phyloP scores from a whole-genome alignment of 2,113 vertebrate genomes.

The Ceyx cyanopectus region DNA sequence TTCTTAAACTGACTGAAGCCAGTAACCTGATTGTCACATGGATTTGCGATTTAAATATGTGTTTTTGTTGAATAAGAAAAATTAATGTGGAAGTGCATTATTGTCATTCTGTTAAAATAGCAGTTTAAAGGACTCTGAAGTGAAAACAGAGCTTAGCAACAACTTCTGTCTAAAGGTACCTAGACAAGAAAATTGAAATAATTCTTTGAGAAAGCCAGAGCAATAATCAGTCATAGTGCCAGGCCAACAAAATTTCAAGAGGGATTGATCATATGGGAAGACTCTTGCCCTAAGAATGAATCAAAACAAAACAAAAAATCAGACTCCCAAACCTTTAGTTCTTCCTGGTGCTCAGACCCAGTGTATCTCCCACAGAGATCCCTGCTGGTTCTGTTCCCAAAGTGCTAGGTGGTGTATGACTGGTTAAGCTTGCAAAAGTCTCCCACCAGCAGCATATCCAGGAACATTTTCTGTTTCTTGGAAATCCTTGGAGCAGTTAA shows the following conservation, averaged over 20 bases:
- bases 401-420: accelerated
- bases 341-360: background rate
- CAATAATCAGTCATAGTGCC: background rate
- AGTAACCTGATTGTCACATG: background rate
- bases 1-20: background rate
- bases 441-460: background rate
- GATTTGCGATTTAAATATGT: background rate
- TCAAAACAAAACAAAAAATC: background rate
- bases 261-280: background rate
- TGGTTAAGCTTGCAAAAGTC: background rate
- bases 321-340: background rate
- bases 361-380: background rate
- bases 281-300: background rate
- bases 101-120: background rate
- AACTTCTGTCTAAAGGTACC: background rate
- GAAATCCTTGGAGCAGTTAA: background rate
- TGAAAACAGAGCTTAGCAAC: background rate
- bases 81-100: background rate
- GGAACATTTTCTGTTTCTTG: background rate
- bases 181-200: background rate
- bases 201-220: background rate
- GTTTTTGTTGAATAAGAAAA: background rate
- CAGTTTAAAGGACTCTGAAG: background rate
- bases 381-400: background rate
- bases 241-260: background rate